Conservation (phyloP, 2,797 vertebrate species). For the Chromobotia macracanthus region DNA sequence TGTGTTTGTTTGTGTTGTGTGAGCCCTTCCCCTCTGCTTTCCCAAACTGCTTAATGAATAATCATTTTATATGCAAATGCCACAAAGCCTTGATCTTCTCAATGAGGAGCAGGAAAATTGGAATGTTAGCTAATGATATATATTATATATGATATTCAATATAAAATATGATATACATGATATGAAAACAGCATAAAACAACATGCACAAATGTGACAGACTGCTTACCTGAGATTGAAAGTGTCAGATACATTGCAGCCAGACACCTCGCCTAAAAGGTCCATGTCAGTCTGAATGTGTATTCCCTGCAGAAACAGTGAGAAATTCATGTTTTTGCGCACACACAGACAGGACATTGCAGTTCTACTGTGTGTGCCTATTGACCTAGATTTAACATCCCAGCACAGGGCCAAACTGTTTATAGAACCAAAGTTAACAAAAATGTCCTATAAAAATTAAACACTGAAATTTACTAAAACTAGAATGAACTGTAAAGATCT, state of each 20-base stretch:
- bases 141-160: background rate
- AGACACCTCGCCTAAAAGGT: conserved; percentile 22
- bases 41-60: conserved; percentile 78
- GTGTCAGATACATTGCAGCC: conserved; percentile 11
- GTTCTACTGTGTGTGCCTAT: no score
- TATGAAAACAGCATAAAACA: background rate
- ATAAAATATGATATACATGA: background rate
- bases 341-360: background rate
- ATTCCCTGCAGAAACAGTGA: conserved; percentile 20
- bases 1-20: conserved; percentile 65
- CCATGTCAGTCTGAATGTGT: conserved; percentile 32
- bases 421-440: no score
- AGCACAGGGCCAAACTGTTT: no score
- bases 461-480: no score
- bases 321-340: background rate
- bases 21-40: conserved; percentile 71
- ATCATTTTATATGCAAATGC: conserved; percentile 71
- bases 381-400: no score
- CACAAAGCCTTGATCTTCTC: conserved; percentile 75
- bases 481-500: background rate
- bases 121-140: conserved; percentile 52
- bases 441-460: no score
- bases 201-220: background rate
- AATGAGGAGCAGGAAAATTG: conserved; percentile 54
- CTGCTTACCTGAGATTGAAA: conserved; percentile 43